These are phyloP conservation scores for Drosophila peninsularis DNA, from an alignment of 2,888 invertebrate species.

Conservation along the genomic window DNA sequence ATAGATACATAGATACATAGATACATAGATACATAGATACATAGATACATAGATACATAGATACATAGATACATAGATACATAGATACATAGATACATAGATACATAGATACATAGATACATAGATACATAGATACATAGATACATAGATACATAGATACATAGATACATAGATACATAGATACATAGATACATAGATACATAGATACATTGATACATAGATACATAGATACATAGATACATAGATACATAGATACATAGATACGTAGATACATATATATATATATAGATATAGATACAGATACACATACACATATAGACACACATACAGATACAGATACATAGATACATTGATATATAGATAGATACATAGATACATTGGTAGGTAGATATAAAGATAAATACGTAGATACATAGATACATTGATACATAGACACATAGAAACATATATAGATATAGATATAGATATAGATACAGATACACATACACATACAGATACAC, in stretches of 20 bases:
- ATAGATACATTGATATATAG: not conserved
- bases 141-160: not conserved
- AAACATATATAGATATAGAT: not conserved
- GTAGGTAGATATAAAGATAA: not conserved
- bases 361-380: slow-evolving; percentile 4
- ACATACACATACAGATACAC: not conserved
- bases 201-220: not conserved
- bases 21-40: not conserved
- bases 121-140: not conserved
- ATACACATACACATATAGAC: not conserved
- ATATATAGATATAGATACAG: not conserved
- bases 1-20: not conserved
- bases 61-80: slow-evolving; percentile 1
- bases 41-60: slow-evolving; percentile 4
- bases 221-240: not conserved
- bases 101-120: not conserved
- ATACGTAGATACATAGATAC: not conserved
- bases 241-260: not conserved
- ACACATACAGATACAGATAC: not conserved
- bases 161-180: not conserved
- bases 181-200: not conserved
- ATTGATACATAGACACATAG: slow-evolving; percentile 1
- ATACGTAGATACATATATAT: not conserved
- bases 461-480: not conserved
- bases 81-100: not conserved